These are phyloP conservation scores for Synergus laeviventris DNA, from an alignment of 2,888 invertebrate genomes.

Conservation along the genomic window DNA sequence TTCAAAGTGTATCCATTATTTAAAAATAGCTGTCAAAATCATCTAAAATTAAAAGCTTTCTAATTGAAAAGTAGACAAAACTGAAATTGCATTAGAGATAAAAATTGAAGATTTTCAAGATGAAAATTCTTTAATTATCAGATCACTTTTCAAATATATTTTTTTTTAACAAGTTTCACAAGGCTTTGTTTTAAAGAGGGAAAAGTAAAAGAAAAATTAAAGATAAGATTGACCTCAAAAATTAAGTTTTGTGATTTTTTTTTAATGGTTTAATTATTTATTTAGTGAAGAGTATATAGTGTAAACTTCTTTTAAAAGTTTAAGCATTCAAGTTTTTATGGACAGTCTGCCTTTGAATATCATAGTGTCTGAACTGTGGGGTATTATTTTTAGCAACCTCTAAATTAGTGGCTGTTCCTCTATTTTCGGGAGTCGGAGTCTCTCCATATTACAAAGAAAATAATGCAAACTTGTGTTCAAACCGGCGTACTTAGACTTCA, in stretches of 20 bases:
- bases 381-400: conserved; percentile 72
- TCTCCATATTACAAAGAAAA: conserved; percentile 64
- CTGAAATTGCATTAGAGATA: too few relatives aligned
- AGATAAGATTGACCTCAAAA: background rate
- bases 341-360: conserved; percentile 61
- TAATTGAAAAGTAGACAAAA: too few relatives aligned
- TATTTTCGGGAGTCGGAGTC: conserved; percentile 68
- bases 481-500: background rate
- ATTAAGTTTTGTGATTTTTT: background rate
- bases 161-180: background rate
- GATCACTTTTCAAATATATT: background rate
- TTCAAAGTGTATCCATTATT: conserved; percentile 5
- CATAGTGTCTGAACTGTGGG: conserved; percentile 64
- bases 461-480: conserved; percentile 47
- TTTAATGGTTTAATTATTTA: conserved; percentile 9
- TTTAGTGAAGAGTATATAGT: conserved; percentile 12
- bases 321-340: conserved; percentile 52
- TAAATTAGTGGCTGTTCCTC: conserved; percentile 70
- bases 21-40: background rate
- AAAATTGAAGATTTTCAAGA: too few relatives aligned
- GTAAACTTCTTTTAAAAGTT: conserved; percentile 20
- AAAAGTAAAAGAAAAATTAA: background rate
- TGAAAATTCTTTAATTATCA: too few relatives aligned
- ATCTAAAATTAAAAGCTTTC: too few relatives aligned
- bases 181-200: background rate